A percentile compares a stretch with the other conserved stretches of the same genome.
Conservation (phyloP, 2,113 vertebrate genomes). For the Cyanoramphus novaezelandiae region DNA sequence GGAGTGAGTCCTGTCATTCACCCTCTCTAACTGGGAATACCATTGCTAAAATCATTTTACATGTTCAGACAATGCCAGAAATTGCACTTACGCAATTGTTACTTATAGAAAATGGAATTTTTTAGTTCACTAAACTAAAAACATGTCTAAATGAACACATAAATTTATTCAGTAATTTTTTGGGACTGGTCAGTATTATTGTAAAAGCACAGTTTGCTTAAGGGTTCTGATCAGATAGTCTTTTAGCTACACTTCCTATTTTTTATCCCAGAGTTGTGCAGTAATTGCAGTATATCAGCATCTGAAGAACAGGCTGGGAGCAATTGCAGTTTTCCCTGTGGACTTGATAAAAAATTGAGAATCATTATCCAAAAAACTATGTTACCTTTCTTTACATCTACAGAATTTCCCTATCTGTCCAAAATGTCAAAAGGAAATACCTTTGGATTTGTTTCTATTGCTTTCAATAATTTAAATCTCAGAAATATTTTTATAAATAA, state of each 20-base stretch:
- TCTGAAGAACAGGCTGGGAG: constrained; percentile 9
- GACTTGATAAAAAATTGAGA: constrained; percentile 52
- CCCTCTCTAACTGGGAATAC: neutral
- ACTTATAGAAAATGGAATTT: neutral
- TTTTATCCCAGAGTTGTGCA: constrained; percentile 14
- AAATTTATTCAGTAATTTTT: neutral
- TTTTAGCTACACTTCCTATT: neutral
- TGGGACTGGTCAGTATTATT: neutral
- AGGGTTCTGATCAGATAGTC: neutral
- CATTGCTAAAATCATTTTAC: neutral
- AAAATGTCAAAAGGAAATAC: constrained; percentile 47
- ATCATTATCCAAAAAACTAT: constrained; percentile 1
- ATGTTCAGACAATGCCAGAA: neutral
- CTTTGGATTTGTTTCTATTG: constrained; percentile 56
- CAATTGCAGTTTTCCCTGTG: constrained; percentile 31
- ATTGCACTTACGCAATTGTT: neutral
- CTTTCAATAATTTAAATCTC: constrained; percentile 63
- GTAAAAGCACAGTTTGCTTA: neutral
- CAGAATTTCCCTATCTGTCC: constrained; percentile 24
- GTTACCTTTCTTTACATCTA: constrained; percentile 42
- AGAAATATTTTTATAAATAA: constrained; percentile 66
- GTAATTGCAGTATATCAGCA: constrained; percentile 55
- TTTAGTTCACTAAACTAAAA: constrained; percentile 8
- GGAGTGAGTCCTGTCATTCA: neutral
- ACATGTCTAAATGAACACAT: neutral